Conservation (phyloP, 2,888 invertebrate genomes). For the Koerneria pararmatus region DNA sequence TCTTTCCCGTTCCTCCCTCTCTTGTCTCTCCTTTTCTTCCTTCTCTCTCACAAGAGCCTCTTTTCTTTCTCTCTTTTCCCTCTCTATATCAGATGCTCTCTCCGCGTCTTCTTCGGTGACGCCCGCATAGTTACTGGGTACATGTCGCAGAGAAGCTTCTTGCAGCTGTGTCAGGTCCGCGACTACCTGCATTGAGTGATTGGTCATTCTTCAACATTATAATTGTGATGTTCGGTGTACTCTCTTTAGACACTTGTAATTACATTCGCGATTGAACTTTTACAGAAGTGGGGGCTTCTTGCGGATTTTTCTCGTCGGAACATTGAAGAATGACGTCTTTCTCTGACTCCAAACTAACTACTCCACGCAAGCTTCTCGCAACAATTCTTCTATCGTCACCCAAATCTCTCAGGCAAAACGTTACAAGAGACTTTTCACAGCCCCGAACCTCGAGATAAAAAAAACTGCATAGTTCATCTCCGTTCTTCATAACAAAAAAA, state of each 20-base stretch:
- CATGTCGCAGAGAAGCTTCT: not conserved
- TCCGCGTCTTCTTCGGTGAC: slow-evolving; percentile 10
- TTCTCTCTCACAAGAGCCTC: not conserved
- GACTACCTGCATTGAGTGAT: slow-evolving; percentile 11
- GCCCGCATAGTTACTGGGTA: slow-evolving; percentile 8
- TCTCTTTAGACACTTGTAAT: not conserved
- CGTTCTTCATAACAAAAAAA: not conserved
- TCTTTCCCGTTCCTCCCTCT: not conserved
- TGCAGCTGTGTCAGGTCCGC: slow-evolving; percentile 5
- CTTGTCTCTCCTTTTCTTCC: not conserved
- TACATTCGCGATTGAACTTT: not conserved
- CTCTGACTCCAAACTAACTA: too few relatives aligned
- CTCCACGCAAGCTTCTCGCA: too few relatives aligned
- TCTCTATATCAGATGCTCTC: slow-evolving; percentile 10
- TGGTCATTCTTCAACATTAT: too few relatives aligned
- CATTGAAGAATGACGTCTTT: too few relatives aligned
- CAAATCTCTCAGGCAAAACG: too few relatives aligned
- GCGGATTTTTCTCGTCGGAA: too few relatives aligned
- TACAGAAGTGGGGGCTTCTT: too few relatives aligned
- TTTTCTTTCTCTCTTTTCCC: slow-evolving; percentile 16
- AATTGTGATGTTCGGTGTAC: too few relatives aligned
- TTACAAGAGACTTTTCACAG: too few relatives aligned
- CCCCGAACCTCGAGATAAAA: not conserved
- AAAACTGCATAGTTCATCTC: not conserved
- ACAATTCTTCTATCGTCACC: too few relatives aligned